Conservation (phyloP, 2,888 invertebrate genomes). For the Oxycera nigricornis region DNA sequence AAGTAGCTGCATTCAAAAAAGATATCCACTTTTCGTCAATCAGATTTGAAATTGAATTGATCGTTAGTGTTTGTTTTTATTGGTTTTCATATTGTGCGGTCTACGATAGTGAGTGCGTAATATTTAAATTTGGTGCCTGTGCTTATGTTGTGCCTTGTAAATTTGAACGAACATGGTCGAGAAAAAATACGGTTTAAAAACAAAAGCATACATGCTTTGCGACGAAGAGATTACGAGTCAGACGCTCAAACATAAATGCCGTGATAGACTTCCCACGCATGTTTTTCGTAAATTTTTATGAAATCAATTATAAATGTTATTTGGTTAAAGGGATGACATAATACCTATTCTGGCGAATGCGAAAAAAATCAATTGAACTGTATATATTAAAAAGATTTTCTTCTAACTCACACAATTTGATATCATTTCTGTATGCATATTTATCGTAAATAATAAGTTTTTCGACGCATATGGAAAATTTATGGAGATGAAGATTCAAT, state of each 20-base stretch:
- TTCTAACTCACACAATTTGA: too few relatives aligned
- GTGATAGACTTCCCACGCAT: conserved; percentile 17
- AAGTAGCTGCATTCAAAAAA: conserved; percentile 25
- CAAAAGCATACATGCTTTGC: conserved; percentile 22
- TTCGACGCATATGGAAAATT: too few relatives aligned
- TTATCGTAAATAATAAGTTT: too few relatives aligned
- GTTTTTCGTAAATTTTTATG: background rate
- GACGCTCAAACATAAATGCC: conserved; percentile 6
- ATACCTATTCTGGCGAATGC: too few relatives aligned
- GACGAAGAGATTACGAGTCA: background rate
- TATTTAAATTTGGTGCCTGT: conserved; percentile 1
- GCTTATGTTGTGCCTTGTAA: background rate
- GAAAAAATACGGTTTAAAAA: conserved; percentile 3
- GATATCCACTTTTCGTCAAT: background rate
- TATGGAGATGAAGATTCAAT: too few relatives aligned
- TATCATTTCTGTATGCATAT: too few relatives aligned
- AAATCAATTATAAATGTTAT: background rate
- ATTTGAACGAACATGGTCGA: background rate
- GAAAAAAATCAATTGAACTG: too few relatives aligned
- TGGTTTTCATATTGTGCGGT: conserved; percentile 18
- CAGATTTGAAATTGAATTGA: background rate
- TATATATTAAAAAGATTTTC: too few relatives aligned
- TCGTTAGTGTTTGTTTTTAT: background rate
- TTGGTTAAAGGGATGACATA: background rate
- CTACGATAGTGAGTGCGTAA: conserved; percentile 13